Base-by-base conservation (phyloP, 2,888 invertebrate genomes). In the Melitaea athalia region DNA sequence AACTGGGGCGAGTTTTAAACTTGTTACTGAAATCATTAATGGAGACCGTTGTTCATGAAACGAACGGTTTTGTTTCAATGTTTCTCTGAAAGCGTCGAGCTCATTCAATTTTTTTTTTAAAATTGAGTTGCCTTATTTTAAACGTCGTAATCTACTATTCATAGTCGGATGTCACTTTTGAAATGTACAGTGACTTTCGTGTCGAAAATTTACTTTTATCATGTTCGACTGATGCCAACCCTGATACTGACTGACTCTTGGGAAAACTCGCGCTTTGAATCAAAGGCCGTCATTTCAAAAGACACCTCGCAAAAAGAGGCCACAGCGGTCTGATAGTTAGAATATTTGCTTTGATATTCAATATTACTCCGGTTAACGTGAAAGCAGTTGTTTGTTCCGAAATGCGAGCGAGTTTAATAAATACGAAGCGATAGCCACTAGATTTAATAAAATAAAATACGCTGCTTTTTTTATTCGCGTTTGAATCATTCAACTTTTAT, bases 211-310 rank as follows among this genome's bases (percentile, higher is more conserved):
- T 55, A 55, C 47, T 38, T 47, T 47, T 47, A 66, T 49, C 31
- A 59, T 11, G 31, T 42, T 42, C 12, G 49, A 38, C 12, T 55
- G 45, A 43, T 55, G 64, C 45, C 73, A 72, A 61, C 72, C 72
- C 72, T 73, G 60, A 60, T 15, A 31, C 24, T n/a, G 67, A 52
- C 52, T 52, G 24, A 52, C 52, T 72, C 70, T 49, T 59, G 65
- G 65, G 67, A 70, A 63, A 63, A 70, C 60, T 50, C 63, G 64
- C 63, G 67, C 67, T 59, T n/a, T 42, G 59, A 66, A 70, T 70
- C 72, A 73, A 72, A 73, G 72, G 70, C 68, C 68, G 67, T 64
- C 52, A 65, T 73, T 70, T 72, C 45, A 73, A 73, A 68, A 72
- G 72, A 72, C 73, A 68, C 69, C 67, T 69, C 64, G 63, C 63